These are phyloP conservation scores for Charaxes varanes DNA, from an alignment of 1,140 invertebrate species.

Conservation along the genomic window DNA sequence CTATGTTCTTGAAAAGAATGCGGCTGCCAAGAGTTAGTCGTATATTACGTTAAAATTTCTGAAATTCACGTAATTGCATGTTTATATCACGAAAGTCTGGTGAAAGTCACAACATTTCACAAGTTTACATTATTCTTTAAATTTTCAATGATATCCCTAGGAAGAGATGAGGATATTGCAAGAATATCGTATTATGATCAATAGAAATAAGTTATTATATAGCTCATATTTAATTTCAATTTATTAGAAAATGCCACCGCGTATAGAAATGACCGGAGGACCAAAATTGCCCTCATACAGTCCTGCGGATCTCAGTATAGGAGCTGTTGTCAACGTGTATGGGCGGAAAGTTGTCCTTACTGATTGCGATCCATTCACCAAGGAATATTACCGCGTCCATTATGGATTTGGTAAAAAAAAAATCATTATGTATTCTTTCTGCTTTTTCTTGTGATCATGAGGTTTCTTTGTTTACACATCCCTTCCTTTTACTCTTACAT, in stretches of 20 bases:
- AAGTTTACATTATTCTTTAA: no score
- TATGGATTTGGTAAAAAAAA: conserved; percentile 60
- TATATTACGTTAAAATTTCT: no score
- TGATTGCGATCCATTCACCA: conserved; percentile 91
- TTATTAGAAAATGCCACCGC: conserved; percentile 56
- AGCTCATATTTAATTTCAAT: neutral
- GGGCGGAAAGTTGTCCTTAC: conserved; percentile 87
- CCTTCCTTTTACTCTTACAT: no score
- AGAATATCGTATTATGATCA: conserved; percentile 9
- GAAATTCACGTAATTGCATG: no score
- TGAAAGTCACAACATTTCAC: no score
- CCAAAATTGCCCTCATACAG: conserved; percentile 41
- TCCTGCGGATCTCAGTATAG: conserved; percentile 84
- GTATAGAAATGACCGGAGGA: conserved; percentile 57
- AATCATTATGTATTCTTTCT: neutral
- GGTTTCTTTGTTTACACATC: no score
- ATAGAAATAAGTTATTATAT: conserved; percentile 1
- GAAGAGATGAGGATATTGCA: no score
- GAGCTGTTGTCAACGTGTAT: conserved; percentile 85
- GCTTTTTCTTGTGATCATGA: no score
- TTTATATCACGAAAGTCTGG: no score
- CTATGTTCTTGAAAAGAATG: conserved; percentile 82
- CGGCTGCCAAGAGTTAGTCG: conserved; percentile 86
- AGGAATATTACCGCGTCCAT: conserved; percentile 86
- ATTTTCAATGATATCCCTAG: no score